Evolutionary conservation across 1,140 invertebrate genomes (phyloP).

Genomic region (Monochamus saltuarius): DNA sequence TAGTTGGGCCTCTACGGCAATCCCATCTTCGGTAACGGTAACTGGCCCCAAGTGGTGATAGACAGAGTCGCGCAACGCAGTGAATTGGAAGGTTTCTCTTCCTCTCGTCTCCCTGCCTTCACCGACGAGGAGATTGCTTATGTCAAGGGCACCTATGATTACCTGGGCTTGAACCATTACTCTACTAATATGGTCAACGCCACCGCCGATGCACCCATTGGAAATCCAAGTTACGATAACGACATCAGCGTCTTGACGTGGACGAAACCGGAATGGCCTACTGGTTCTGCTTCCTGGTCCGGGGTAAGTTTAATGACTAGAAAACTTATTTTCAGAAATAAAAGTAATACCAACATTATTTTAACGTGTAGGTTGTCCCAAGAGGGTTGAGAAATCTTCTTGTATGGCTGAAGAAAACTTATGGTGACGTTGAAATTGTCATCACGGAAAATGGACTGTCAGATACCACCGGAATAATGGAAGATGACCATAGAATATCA

Average conservation of each 20-base stretch:
- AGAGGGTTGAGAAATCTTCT: slow-evolving; percentile 37
- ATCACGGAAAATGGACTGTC: slow-evolving; percentile 30
- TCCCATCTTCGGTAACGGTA: slow-evolving; percentile 57
- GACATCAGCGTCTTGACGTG: too few species aligned
- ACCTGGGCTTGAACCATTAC: slow-evolving; percentile 30
- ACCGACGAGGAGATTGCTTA: slow-evolving; percentile 50
- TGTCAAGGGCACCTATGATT: slow-evolving; percentile 40
- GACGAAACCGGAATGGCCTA: too few species aligned
- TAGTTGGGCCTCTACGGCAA: slow-evolving; percentile 48
- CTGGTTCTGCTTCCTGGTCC: too few species aligned
- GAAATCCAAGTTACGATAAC: background rate
- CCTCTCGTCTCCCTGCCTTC: slow-evolving; percentile 54
- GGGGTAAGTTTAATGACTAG: too few species aligned
- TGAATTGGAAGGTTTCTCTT: slow-evolving; percentile 45
- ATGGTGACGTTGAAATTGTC: slow-evolving; percentile 22
- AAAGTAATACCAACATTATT: too few species aligned
- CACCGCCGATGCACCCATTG: background rate
- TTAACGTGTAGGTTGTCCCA: slow-evolving; percentile 21
- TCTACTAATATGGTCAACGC: too few species aligned
- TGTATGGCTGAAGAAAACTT: slow-evolving; percentile 30
- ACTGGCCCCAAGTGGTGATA: slow-evolving; percentile 57
- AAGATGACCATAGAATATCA: slow-evolving; percentile 57
- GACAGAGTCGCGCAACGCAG: slow-evolving; percentile 51
- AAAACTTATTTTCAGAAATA: too few species aligned
- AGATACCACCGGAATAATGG: slow-evolving; percentile 40